These are phyloP conservation scores for Sternarchorhynchus goeldii DNA, from an alignment of 2,797 vertebrate genomes.

Conservation along the genomic window DNA sequence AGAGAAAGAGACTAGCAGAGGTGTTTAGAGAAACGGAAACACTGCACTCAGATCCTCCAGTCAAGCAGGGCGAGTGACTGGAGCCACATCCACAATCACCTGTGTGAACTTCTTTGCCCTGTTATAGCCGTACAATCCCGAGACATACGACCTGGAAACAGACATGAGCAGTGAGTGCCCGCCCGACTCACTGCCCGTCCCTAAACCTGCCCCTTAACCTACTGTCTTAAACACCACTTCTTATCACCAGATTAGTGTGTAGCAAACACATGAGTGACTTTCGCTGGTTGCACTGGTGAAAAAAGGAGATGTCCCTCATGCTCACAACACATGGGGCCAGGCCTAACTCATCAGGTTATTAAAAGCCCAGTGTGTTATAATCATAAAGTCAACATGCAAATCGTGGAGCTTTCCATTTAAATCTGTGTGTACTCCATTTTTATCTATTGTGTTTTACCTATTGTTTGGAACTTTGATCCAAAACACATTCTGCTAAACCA, in stretches of 20 bases:
- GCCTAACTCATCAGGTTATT: too few relatives aligned
- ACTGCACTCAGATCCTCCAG: slow-evolving; percentile 58
- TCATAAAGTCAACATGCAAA: too few relatives aligned
- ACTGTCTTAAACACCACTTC: background rate
- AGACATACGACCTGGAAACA: slow-evolving; percentile 75
- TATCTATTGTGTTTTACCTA: too few relatives aligned
- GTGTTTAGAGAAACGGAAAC: slow-evolving; percentile 47
- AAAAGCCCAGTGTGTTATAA: too few relatives aligned
- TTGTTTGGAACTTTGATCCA: too few relatives aligned
- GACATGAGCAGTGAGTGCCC: slow-evolving; percentile 69
- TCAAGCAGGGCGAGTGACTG: slow-evolving; percentile 63
- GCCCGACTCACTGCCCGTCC: slow-evolving; percentile 47
- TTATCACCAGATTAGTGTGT: background rate
- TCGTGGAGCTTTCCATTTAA: too few relatives aligned
- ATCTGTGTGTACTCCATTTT: too few relatives aligned
- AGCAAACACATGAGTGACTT: background rate
- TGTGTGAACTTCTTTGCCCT: slow-evolving; percentile 73
- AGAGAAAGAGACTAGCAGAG: background rate
- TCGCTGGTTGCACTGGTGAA: background rate
- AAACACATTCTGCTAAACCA: too few relatives aligned
- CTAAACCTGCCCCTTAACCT: slow-evolving; percentile 18
- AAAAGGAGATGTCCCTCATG: background rate
- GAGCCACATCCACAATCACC: slow-evolving; percentile 75
- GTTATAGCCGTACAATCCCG: slow-evolving; percentile 72
- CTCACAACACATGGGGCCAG: too few relatives aligned